A percentile compares a stretch with the other conserved stretches of the same genome.
Evolutionary conservation across 2,113 vertebrate genomes (phyloP).

Genomic region (Saccopteryx leptura): DNA sequence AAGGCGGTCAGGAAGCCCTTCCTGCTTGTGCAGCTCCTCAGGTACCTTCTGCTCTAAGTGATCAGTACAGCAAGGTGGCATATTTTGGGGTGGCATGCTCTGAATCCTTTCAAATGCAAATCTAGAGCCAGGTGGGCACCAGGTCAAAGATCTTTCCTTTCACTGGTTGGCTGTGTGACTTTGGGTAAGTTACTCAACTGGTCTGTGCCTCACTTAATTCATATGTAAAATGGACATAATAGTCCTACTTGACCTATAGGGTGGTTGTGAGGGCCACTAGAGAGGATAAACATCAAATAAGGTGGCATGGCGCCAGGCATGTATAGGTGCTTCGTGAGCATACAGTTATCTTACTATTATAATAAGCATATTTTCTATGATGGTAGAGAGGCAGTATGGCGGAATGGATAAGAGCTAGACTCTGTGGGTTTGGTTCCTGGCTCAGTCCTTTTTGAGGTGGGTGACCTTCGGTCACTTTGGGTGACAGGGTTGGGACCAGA

Average conservation of each 20-base stretch:
- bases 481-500: not conserved
- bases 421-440: not conserved
- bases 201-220: not conserved
- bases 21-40: not conserved
- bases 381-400: fast-evolving
- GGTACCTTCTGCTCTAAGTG: not conserved
- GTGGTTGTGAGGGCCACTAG: not conserved
- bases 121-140: not conserved
- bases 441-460: no score
- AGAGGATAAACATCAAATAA: not conserved
- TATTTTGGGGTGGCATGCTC: not conserved
- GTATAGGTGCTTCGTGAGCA: fast-evolving
- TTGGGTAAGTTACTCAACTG: not conserved
- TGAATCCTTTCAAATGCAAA: not conserved
- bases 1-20: not conserved
- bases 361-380: not conserved
- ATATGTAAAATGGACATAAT: not conserved
- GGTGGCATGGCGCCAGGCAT: no score
- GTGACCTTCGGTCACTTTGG: not conserved
- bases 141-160: not conserved
- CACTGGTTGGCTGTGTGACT: not conserved
- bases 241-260: not conserved
- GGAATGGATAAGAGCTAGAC: not conserved
- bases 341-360: not conserved
- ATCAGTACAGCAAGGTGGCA: not conserved